Conservation (phyloP, 2,797 vertebrate genomes). For the Tangara arthus region DNA sequence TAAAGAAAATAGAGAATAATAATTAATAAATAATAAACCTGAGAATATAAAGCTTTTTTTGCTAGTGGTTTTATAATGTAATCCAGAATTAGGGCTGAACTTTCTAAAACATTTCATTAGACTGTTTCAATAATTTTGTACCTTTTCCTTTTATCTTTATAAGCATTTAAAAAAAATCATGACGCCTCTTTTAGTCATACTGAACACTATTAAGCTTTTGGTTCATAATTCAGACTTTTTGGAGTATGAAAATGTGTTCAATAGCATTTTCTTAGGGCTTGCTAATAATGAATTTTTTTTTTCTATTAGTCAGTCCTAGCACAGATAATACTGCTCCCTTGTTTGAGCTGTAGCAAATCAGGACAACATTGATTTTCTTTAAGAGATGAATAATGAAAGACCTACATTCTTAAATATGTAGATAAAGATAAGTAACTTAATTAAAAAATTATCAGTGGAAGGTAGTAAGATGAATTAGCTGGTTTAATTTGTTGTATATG, state of each 20-base stretch:
- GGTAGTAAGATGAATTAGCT: slow-evolving; percentile 34
- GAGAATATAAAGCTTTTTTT: neutral
- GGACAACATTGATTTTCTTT: slow-evolving; percentile 64
- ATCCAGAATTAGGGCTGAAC: neutral
- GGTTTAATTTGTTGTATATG: slow-evolving; percentile 31
- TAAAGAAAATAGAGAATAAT: neutral
- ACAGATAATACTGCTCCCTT: neutral
- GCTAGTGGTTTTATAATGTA: neutral
- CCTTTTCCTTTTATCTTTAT: neutral
- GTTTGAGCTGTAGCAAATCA: slow-evolving; percentile 58
- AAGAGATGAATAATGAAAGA: slow-evolving; percentile 64
- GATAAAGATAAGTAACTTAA: slow-evolving; percentile 65
- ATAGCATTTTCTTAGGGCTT: neutral
- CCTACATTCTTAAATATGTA: slow-evolving; percentile 60
- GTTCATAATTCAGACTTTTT: slow-evolving; percentile 6
- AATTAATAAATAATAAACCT: neutral
- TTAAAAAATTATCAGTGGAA: slow-evolving; percentile 65
- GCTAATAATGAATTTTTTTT: slow-evolving; percentile 55
- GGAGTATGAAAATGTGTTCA: neutral
- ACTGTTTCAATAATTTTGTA: neutral
- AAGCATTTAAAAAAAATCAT: neutral
- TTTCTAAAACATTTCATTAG: neutral
- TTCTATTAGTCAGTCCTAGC: slow-evolving; percentile 12
- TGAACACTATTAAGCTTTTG: neutral
- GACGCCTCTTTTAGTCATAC: neutral